Evolutionary conservation across 2,888 invertebrate genomes (phyloP), one percentile per base, ranked within the genome.

Genomic region (Oscheius sp.): DNA sequence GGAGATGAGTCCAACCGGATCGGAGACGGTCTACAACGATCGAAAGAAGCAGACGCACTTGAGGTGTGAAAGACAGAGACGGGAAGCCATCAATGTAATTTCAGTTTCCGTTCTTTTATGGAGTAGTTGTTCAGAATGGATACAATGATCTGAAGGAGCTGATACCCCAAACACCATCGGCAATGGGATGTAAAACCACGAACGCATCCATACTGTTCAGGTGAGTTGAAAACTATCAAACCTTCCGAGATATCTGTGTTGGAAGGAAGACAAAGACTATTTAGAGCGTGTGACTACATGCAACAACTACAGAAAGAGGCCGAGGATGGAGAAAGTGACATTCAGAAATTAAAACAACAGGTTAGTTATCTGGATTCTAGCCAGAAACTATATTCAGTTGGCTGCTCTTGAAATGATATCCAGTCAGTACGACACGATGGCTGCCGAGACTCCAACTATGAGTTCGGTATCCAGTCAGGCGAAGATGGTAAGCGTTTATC

Each of bases 31-130:
- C 9, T 73, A 50, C 21, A 84, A 80, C 11, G 89, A 89, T 48
- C 77, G 88, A 7, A 89, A 89, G 72, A 89, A 89, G 72, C 83
- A 82, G 29, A 89, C 89, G 0, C 89, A 89, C 79, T 73, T 89
- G 55, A 72, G 88, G 35, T 89, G 89, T 78, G 89, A 89, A 75
- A 78, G 89, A 50, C 89, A 89, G 65, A 76, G 89, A 35, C 72
- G 89, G 21, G 89, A 89, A 59, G 87, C 87, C 0, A 87, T 87
- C 32, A 87, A 87, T 77, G 85, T 85, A 21, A 76, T 75, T 73
- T 62, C 2, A 70, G 29, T 50, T 21, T 21, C 7, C 13, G 5
- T 21, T 5, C 9, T 32, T 29, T 29, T 55, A 29, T 2, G 29
- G 57, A 57, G 2, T 51, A 10, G n/a, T 21, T 76, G 71, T 87